phyloP scores from a whole-genome alignment of 2,113 vertebrate species.

The Chlorocebus sabaeus region DNA sequence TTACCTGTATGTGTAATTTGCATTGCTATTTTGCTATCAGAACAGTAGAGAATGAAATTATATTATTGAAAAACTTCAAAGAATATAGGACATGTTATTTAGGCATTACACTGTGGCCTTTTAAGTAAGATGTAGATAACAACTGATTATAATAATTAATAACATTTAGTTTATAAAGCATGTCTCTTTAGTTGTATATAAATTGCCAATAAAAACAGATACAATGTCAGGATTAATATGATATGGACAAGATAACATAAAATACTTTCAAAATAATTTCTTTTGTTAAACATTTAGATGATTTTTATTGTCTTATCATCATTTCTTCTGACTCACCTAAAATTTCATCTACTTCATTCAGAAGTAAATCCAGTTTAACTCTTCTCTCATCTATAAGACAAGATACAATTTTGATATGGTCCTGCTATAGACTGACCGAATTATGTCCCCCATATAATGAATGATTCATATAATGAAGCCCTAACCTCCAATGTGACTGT shows the following conservation, averaged over 20 bases:
- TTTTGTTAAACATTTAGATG: neutral
- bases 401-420: neutral
- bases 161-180: neutral
- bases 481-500: neutral
- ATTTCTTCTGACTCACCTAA: conserved; percentile 41
- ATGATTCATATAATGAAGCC: neutral
- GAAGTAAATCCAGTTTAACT: neutral
- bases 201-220: neutral
- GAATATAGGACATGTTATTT: neutral
- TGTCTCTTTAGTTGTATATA: neutral
- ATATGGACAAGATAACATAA: neutral
- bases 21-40: neutral
- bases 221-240: neutral
- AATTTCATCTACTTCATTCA: neutral
- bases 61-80: neutral
- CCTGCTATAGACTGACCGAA: neutral
- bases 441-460: neutral
- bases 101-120: neutral
- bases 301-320: neutral
- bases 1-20: neutral
- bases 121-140: neutral
- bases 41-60: neutral
- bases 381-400: conserved; percentile 2
- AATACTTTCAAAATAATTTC: conserved; percentile 13
- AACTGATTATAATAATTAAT: neutral